Evolutionary conservation across 1,140 invertebrate species (phyloP), one percentile per base, ranked within the genome.

Genomic region (Spodoptera frugiperda): DNA sequence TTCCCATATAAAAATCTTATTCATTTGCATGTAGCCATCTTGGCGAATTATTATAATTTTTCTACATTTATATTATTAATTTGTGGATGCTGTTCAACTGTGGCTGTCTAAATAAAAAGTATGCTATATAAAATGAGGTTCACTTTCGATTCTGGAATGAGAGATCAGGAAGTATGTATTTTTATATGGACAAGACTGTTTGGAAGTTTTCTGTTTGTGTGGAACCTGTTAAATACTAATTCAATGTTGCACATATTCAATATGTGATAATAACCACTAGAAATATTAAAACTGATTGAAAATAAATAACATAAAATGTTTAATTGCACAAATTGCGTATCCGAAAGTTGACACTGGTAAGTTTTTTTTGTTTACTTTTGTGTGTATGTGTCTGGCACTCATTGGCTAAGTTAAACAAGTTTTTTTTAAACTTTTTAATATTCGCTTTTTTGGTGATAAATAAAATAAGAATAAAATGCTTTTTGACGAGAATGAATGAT

Each of bases 41-140:
- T 5, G 65, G 48, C 67, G 25, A 14, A 15, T 5, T 51, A 39
- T 53, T 54, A 54, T 21, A 53, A 39, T 17, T 70, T 70, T 54
- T 30, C 25, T 33, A 70, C 21, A 70, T 70, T 54, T 70, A 2
- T 51, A 21, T 68, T 48, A 68, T 15, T 30, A 51, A 51, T 51
- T 68, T 12, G 19, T 19, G 10, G 21, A 25, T 15, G 4, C n/a
- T 61, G 30, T n/a, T 51, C 10, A 15, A 30, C 25, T 68, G 49
- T 71, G 30, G 30, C 6, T 71, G 49, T 57, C 11, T 55, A 46
- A 77, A 12, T 30, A 70, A 55, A 71, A 57, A 63, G 44, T 55
- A 48, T 17, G 70, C 57, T 91, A 91, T 76, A 76, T 59, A 89
- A 92, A 90, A 91, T 92, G 88, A 91, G 91, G 89, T 91, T 88